Evolutionary conservation across 2,113 vertebrate genomes (phyloP).

Genomic region (Trachemys scripta): DNA sequence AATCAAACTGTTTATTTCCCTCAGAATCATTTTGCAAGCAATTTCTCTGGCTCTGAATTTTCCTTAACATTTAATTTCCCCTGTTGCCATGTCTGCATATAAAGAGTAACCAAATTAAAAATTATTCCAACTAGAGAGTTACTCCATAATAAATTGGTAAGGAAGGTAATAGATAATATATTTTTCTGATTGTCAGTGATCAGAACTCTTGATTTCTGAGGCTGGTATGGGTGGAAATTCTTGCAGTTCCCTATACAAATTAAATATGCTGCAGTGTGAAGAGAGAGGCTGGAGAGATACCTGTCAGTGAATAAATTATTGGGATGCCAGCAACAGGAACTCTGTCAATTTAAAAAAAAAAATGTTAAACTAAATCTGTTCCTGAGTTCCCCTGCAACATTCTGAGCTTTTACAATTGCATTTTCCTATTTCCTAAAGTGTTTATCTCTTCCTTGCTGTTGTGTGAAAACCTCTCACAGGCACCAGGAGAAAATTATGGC

Average conservation of each 20-base stretch:
- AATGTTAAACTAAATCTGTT: background rate
- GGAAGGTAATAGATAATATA: background rate
- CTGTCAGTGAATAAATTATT: background rate
- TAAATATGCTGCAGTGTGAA: background rate
- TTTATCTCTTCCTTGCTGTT: conserved; percentile 25
- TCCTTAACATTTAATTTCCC: background rate
- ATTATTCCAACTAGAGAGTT: background rate
- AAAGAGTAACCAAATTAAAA: background rate
- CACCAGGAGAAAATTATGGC: background rate
- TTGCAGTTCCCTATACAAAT: background rate
- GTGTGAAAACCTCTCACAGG: conserved; percentile 28
- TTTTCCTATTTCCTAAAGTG: conserved; percentile 44
- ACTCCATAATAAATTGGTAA: background rate
- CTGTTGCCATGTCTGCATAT: background rate
- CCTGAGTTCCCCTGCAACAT: conserved; percentile 27
- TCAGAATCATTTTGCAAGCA: background rate
- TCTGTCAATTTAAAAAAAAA: background rate
- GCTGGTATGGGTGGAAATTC: background rate
- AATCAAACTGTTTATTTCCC: background rate
- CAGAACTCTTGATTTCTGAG: background rate
- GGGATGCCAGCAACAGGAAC: conserved; percentile 28
- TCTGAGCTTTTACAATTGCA: conserved; percentile 12
- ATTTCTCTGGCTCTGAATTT: background rate
- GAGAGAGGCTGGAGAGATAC: background rate
- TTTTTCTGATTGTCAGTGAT: no score